These are phyloP conservation scores for Thymelicus acteon DNA, from an alignment of 2,888 invertebrate genomes.

Conservation along the genomic window DNA sequence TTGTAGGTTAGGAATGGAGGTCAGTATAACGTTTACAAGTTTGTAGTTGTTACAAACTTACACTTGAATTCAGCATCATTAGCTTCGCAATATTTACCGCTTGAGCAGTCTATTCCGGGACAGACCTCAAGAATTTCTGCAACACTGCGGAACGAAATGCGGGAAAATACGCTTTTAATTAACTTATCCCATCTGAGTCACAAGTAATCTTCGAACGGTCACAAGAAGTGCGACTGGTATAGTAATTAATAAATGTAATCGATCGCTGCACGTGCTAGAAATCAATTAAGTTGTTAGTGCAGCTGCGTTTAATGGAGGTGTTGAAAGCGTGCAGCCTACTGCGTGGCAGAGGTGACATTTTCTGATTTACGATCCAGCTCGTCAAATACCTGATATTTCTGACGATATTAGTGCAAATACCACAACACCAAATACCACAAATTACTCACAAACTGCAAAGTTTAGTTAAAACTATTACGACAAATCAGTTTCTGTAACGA, in stretches of 20 bases:
- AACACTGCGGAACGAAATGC: too few relatives aligned
- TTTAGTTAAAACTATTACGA: neutral
- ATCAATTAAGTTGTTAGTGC: constrained; percentile 28
- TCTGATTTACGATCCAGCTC: neutral
- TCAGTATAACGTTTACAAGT: neutral
- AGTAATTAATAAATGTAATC: constrained; percentile 29
- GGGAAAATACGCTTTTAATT: too few relatives aligned
- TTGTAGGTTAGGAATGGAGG: neutral
- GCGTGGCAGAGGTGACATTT: neutral
- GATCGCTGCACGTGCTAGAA: constrained; percentile 16
- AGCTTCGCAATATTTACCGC: too few relatives aligned
- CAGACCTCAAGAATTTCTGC: too few relatives aligned
- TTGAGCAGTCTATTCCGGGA: too few relatives aligned
- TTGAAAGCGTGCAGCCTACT: neutral
- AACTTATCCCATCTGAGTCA: neutral
- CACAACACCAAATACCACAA: too few relatives aligned
- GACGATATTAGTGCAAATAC: neutral
- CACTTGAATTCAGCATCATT: too few relatives aligned
- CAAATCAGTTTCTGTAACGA: too few relatives aligned
- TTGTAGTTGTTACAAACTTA: neutral
- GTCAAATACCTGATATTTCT: neutral
- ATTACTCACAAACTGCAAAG: neutral
- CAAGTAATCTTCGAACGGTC: neutral
- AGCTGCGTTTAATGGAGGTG: constrained; percentile 14
- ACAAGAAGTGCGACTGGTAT: neutral